Evolutionary conservation across 1,140 invertebrate species (phyloP), one percentile per base, ranked within the genome.

Genomic region (Diorhabda sublineata): DNA sequence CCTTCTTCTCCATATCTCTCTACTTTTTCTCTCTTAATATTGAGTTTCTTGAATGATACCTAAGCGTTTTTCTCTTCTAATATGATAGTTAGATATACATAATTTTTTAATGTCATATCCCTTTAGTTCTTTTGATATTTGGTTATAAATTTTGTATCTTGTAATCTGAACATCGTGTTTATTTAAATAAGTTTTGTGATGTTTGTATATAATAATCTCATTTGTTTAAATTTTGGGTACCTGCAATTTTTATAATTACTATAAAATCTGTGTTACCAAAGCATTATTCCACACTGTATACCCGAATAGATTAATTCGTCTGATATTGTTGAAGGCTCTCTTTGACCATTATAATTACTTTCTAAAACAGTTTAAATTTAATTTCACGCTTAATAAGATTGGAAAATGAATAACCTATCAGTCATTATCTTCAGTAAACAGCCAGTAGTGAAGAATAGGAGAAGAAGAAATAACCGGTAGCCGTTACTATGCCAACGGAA

Each of bases 391-490:
- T 68, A 68, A 68, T 68, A 58, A 68, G 66, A 68, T 68, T 68
- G 45, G 66, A 68, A 68, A 68, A 68, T 68, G 52, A 68, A 68
- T 68, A 61, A 52, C 66, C 66, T 68, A 68, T 68, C 60, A 68
- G 66, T 62, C 45, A 68, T 68, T 68, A 45, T 61, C 66, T 68
- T 68, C 58, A 61, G 66, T 68, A 68, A 68, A 68, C 66, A 68
- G 44, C 26, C 45, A 68, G 57, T 68, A 68, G 61, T 68, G 45
- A 59, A 52, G 47, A 52, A 52, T 52, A 52, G 47, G n/a, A 52
- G 47, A 52, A 52, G 47, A 52, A 6, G 47, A n/a, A 52, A 52
- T 52, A 52, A 52, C 6, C 47, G 47, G 47, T 52, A 52, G 47
- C 47, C 47, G 47, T 52, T 52, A 52, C 47, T 52, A 52, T 52